Percentiles rank a stretch among this genome's conserved stretches.
These are phyloP conservation scores for Antedon mediterranea DNA, from an alignment of 53 echinoderm and acorn worm genomes.

Conservation along the genomic window DNA sequence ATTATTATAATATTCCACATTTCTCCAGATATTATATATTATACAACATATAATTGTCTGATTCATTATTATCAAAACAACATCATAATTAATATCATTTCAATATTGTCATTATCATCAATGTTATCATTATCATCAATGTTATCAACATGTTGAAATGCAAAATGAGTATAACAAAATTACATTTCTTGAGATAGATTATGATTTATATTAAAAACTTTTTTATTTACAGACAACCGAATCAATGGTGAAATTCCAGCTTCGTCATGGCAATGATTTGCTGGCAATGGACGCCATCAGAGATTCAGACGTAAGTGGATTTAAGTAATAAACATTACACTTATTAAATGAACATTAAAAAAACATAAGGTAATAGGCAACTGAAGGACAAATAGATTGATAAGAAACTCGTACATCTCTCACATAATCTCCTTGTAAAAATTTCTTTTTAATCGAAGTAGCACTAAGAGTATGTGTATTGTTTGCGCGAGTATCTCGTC, in stretches of 20 bases:
- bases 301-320: slow-evolving; percentile 68
- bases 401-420: not conserved
- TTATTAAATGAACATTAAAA: not conserved
- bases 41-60: too few relatives aligned
- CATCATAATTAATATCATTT: too few relatives aligned
- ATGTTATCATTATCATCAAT: too few relatives aligned
- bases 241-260: slow-evolving; percentile 85
- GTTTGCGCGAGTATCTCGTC: not conserved
- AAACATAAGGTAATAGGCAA: not conserved
- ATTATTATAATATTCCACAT: too few relatives aligned
- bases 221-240: slow-evolving; percentile 47
- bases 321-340: not conserved
- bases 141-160: not conserved
- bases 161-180: not conserved
- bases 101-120: too few relatives aligned
- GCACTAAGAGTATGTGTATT: not conserved
- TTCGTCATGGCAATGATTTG: slow-evolving; percentile 87
- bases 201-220: not conserved
- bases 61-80: too few relatives aligned
- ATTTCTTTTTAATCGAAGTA: not conserved
- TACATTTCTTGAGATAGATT: not conserved
- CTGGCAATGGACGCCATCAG: slow-evolving; percentile 73
- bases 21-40: too few relatives aligned
- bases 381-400: not conserved
- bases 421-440: not conserved